Conservation (phyloP, 2,888 invertebrate genomes). For the Acrobasis consociella region DNA sequence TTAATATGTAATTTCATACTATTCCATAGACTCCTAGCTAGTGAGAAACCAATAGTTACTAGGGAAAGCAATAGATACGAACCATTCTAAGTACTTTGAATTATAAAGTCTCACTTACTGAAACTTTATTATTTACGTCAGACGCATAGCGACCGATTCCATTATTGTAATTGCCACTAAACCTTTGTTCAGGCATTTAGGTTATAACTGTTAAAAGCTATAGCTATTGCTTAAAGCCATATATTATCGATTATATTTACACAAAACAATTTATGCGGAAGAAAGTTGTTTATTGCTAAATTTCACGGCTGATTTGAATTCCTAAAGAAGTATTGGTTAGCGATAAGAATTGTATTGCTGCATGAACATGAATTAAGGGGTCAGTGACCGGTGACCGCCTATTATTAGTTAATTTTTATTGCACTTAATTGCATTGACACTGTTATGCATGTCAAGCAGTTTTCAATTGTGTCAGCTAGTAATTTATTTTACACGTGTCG, state of each 20-base stretch:
- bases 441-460: conserved; percentile 20
- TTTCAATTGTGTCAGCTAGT: conserved; percentile 17
- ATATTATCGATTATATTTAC: conserved; percentile 27
- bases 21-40: too few relatives aligned
- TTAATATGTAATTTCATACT: too few relatives aligned
- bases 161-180: conserved; percentile 2
- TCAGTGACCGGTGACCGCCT: conserved; percentile 50
- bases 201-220: background rate
- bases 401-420: conserved; percentile 49
- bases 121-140: background rate
- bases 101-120: background rate
- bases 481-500: conserved; percentile 27
- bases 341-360: conserved; percentile 47
- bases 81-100: background rate
- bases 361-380: conserved; percentile 61
- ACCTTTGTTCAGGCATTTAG: background rate
- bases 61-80: background rate
- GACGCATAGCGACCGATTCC: background rate
- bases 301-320: conserved; percentile 49
- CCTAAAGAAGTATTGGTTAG: conserved; percentile 43
- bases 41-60: too few relatives aligned
- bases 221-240: background rate
- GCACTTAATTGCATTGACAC: conserved; percentile 42
- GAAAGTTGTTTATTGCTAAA: conserved; percentile 24
- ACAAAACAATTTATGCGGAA: conserved; percentile 23